Percentiles rank a stretch among this genome's conserved stretches.
phyloP scores from a whole-genome alignment of 1,140 invertebrate genomes.

The Pollicipes pollicipes region DNA sequence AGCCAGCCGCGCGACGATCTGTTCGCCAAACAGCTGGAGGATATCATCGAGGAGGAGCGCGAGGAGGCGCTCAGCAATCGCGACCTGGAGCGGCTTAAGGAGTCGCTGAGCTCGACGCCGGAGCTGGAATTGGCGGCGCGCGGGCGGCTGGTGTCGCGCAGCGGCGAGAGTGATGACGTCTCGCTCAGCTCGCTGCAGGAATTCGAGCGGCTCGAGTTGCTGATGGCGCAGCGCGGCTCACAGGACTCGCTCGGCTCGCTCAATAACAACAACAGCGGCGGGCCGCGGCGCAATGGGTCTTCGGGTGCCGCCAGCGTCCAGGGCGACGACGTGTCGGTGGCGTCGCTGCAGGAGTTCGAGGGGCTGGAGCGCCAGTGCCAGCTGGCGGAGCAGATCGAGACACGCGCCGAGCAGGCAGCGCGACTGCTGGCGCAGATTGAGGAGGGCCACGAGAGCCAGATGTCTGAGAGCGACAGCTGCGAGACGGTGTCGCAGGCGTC shows the following conservation, averaged over 20 bases:
- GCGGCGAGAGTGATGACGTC: constrained; percentile 70
- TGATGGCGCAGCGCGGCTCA: constrained; percentile 38
- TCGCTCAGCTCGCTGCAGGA: constrained; percentile 83
- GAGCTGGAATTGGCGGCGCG: constrained; percentile 65
- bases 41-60: constrained; percentile 52
- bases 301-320: constrained; percentile 28
- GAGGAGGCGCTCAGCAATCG: constrained; percentile 30
- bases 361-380: constrained; percentile 70
- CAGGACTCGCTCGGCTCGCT: constrained; percentile 37
- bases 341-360: constrained; percentile 87
- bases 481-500: constrained; percentile 38
- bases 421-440: constrained; percentile 56
- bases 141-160: constrained; percentile 52
- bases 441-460: constrained; percentile 43
- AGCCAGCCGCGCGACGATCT: constrained; percentile 35
- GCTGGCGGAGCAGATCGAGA: constrained; percentile 59
- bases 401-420: constrained; percentile 58
- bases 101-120: constrained; percentile 55
- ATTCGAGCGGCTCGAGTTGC: constrained; percentile 74
- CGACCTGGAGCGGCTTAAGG: neutral
- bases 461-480: constrained; percentile 44
- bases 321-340: constrained; percentile 76
- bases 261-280: constrained; percentile 33
- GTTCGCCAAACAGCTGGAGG: constrained; percentile 39
- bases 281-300: constrained; percentile 18